These are phyloP conservation scores for Phaethon lepturus DNA, from an alignment of 2,113 vertebrate species.

Conservation along the genomic window DNA sequence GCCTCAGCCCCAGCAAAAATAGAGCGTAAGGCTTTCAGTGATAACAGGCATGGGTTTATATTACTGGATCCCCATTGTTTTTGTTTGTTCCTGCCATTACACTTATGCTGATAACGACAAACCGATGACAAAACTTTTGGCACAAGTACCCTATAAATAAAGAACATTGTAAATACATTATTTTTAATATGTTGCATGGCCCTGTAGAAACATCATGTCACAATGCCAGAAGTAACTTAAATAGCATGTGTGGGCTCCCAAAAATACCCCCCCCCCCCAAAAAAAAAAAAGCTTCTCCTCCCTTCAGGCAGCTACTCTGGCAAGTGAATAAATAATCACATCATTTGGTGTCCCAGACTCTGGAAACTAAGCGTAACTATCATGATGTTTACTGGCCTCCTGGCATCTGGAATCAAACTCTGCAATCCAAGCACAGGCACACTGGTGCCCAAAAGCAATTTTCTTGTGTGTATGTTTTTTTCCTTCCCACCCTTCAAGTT, in stretches of 20 bases:
- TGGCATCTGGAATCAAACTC: conserved; percentile 47
- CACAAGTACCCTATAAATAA: neutral
- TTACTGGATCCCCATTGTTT: neutral
- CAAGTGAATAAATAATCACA: conserved; percentile 29
- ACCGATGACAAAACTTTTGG: neutral
- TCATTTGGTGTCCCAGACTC: neutral
- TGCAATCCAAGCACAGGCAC: conserved; percentile 22
- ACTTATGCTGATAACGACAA: neutral
- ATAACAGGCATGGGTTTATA: neutral
- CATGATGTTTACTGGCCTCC: conserved; percentile 16
- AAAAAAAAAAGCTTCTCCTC: neutral
- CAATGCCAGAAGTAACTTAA: neutral
- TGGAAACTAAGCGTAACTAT: conserved; percentile 48
- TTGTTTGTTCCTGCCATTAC: neutral
- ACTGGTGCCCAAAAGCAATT: neutral
- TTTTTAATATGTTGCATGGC: neutral
- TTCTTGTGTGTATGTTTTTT: neutral
- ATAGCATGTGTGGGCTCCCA: neutral
- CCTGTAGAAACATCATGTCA: neutral
- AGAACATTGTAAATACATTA: neutral
- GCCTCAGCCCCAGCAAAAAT: neutral
- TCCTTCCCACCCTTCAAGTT: neutral
- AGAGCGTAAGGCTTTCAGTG: neutral
- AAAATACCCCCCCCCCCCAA: neutral
- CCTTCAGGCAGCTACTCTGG: conserved; percentile 1